Evolutionary conservation across 2,888 invertebrate genomes (phyloP).

Genomic region (Netelia fuscicornis): DNA sequence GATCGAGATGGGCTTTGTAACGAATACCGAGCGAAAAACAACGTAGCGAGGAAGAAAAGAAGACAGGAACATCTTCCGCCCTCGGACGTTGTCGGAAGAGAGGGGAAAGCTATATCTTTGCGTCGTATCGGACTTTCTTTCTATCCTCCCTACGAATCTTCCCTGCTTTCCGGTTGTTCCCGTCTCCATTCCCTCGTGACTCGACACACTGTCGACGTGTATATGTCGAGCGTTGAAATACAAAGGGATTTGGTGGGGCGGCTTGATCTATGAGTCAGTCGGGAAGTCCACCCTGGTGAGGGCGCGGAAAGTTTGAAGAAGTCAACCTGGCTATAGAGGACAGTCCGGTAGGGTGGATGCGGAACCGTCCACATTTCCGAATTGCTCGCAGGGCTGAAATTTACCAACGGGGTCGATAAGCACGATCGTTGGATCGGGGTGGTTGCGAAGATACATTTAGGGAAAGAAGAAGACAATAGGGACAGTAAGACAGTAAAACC

Average conservation of each 20-base stretch:
- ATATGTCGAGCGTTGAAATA: constrained; percentile 13
- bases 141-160: background rate
- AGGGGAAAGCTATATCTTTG: constrained; percentile 22
- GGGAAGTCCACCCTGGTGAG: constrained; percentile 77
- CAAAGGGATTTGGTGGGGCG: constrained; percentile 49
- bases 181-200: constrained; percentile 33
- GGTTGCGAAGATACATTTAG: background rate
- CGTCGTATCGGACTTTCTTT: constrained; percentile 49
- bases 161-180: constrained; percentile 25
- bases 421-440: background rate
- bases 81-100: constrained; percentile 25
- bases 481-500: constrained; percentile 10
- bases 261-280: constrained; percentile 81
- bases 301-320: constrained; percentile 71
- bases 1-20: constrained; percentile 30
- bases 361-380: constrained; percentile 32
- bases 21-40: constrained; percentile 6
- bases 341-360: constrained; percentile 7
- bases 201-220: constrained; percentile 4
- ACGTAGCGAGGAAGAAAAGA: constrained; percentile 33
- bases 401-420: background rate
- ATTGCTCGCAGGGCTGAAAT: constrained; percentile 34
- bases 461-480: constrained; percentile 7
- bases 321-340: constrained; percentile 20
- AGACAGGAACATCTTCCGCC: constrained; percentile 24